These are phyloP conservation scores for Tetanocera ferruginea DNA, from an alignment of 2,888 invertebrate species.

Conservation along the genomic window DNA sequence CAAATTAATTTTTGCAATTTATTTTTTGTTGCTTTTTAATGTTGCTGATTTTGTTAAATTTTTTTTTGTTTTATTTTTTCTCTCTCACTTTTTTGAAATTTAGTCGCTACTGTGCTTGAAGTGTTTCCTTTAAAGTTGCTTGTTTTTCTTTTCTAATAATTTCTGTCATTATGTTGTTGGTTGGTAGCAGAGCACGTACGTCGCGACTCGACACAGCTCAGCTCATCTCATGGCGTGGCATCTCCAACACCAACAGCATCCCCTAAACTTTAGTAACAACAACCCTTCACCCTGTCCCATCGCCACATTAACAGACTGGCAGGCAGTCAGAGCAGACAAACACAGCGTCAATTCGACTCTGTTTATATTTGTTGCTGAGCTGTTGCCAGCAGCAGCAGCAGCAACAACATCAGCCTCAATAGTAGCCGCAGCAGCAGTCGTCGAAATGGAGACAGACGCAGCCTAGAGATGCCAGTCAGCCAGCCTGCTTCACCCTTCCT, in stretches of 20 bases:
- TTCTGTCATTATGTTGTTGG: neutral
- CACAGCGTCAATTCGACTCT: neutral
- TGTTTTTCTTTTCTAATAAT: neutral
- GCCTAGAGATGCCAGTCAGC: neutral
- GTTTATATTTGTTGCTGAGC: conserved; percentile 21
- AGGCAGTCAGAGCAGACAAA: neutral
- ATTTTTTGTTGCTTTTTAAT: no score
- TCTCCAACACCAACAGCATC: neutral
- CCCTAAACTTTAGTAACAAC: neutral
- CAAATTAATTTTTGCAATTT: no score
- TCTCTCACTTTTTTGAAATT: no score
- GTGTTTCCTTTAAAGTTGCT: neutral
- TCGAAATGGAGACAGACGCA: neutral
- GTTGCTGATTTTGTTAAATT: no score
- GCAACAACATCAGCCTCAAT: no score
- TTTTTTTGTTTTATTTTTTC: no score
- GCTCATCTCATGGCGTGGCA: neutral
- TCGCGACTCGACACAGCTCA: neutral
- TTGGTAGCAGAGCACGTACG: neutral
- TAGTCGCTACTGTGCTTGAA: no score
- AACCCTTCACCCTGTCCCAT: neutral
- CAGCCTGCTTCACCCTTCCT: neutral
- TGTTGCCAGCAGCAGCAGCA: neutral
- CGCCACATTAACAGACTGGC: neutral
- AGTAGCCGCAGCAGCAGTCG: no score